Percentiles rank a stretch among this genome's conserved stretches.
Conservation (phyloP, 2,797 vertebrate species). For the Agapornis canus region DNA sequence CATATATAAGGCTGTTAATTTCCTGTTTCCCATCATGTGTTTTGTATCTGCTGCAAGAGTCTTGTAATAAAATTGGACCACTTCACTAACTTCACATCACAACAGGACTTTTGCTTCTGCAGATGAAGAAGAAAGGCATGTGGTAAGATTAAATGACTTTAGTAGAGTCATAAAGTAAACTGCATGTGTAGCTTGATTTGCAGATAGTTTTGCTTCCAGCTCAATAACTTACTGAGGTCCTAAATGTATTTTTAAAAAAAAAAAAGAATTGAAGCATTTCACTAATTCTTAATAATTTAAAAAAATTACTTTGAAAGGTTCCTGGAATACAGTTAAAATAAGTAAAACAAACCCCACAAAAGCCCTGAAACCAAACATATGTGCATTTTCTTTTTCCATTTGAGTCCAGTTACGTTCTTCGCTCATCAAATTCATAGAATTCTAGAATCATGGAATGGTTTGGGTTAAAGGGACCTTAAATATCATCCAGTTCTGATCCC, state of each 20-base stretch:
- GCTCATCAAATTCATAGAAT: background rate
- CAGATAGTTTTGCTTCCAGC: background rate
- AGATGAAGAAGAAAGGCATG: background rate
- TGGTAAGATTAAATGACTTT: background rate
- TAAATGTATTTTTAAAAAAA: too few species aligned
- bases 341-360: background rate
- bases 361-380: background rate
- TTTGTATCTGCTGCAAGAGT: background rate
- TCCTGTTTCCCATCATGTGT: accelerated
- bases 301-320: background rate
- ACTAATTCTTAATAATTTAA: background rate
- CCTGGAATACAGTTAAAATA: background rate
- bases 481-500: background rate
- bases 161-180: accelerated
- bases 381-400: background rate
- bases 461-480: background rate
- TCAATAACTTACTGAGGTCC: background rate
- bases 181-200: background rate
- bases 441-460: background rate
- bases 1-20: background rate
- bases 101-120: background rate
- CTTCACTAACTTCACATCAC: background rate
- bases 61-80: background rate
- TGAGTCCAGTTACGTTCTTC: background rate
- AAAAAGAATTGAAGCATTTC: background rate